Conservation (phyloP, 1,140 invertebrate genomes). For the Brachionus asplanchnoidis region DNA sequence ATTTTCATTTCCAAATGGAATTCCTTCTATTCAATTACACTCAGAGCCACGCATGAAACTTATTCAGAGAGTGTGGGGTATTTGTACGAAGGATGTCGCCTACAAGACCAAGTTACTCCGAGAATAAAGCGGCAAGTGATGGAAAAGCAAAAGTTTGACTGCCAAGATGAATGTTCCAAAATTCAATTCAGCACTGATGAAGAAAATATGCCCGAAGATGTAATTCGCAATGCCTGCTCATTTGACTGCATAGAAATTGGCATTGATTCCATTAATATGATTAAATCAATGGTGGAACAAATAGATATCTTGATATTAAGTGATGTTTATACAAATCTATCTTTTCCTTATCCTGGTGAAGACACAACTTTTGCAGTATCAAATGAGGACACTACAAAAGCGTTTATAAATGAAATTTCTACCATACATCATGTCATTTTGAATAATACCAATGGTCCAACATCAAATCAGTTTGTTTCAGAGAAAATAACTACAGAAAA, state of each 20-base stretch:
- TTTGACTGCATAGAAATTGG: slow-evolving; percentile 8
- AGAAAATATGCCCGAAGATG: slow-evolving; percentile 5
- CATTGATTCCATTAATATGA: neutral
- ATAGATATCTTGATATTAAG: neutral
- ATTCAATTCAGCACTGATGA: neutral
- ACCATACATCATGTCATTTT: neutral
- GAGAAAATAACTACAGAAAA: neutral
- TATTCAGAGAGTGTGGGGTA: neutral
- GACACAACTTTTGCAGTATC: neutral
- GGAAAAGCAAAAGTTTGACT: neutral
- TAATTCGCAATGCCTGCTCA: neutral
- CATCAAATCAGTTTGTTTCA: neutral
- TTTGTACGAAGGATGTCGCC: neutral
- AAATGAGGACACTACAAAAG: neutral
- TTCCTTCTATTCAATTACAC: neutral
- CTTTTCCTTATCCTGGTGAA: neutral
- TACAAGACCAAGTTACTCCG: neutral
- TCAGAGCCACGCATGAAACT: neutral
- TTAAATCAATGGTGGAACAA: neutral
- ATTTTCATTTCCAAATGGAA: neutral
- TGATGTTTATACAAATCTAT: neutral
- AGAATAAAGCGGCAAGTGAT: neutral
- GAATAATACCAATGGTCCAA: neutral
- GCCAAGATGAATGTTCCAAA: neutral
- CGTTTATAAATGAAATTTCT: neutral